Evolutionary conservation across 2,797 vertebrate species (phyloP).

Genomic region (Enteromius treurensis): DNA sequence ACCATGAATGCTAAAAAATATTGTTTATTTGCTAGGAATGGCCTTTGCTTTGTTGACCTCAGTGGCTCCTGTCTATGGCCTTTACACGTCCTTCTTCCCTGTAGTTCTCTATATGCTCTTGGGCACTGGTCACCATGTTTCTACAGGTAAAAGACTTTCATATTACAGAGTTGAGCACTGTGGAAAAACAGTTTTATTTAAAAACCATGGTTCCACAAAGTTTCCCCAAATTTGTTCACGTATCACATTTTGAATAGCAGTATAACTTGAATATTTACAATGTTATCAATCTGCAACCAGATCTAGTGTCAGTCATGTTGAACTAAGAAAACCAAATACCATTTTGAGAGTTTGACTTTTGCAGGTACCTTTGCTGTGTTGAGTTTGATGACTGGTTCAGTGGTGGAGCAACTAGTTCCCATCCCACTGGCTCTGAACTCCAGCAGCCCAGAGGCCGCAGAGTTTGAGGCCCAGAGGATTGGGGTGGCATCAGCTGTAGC

Average conservation of each 20-base stretch:
- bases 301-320: background rate
- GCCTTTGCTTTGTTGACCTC: constrained; percentile 91
- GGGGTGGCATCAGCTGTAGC: constrained; percentile 86
- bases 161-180: background rate
- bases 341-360: background rate
- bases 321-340: background rate
- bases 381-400: constrained; percentile 91
- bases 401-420: constrained; percentile 87
- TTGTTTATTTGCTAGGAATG: constrained; percentile 79
- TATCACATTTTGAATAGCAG: background rate
- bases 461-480: constrained; percentile 84
- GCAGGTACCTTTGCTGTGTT: constrained; percentile 92
- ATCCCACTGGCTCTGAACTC: constrained; percentile 78
- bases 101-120: constrained; percentile 89
- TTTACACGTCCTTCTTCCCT: constrained; percentile 94
- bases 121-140: constrained; percentile 90
- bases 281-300: background rate
- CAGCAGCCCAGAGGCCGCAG: constrained; percentile 75
- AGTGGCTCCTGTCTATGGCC: constrained; percentile 90
- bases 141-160: constrained; percentile 81
- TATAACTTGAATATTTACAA: background rate
- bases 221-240: background rate
- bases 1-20: background rate
- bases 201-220: background rate
- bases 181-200: background rate